These are phyloP conservation scores for Poicephalus gulielmi DNA, from an alignment of 2,113 vertebrate species.

Conservation along the genomic window DNA sequence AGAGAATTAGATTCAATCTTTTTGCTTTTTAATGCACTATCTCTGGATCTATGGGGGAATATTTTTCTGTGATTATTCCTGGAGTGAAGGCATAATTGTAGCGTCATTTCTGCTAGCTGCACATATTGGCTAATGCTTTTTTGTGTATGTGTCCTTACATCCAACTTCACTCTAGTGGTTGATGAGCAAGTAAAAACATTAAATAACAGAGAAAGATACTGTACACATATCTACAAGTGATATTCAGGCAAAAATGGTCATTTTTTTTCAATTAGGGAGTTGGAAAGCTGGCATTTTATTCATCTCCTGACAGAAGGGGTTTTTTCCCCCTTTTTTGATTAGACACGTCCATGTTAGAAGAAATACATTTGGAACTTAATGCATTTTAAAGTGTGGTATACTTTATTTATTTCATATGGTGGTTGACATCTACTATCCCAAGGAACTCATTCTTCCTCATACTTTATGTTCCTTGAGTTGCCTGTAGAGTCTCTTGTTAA, in stretches of 20 bases:
- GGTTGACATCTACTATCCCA: background rate
- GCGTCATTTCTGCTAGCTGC: constrained; percentile 7
- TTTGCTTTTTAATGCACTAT: background rate
- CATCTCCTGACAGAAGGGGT: background rate
- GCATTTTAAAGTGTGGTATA: background rate
- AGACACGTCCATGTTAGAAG: background rate
- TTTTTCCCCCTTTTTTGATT: background rate
- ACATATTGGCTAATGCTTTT: background rate
- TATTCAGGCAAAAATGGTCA: background rate
- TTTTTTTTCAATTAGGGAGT: background rate
- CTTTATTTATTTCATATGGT: background rate
- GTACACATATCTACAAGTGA: background rate
- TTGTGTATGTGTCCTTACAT: background rate
- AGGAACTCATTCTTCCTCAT: background rate
- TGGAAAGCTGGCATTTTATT: background rate
- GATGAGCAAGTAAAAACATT: background rate
- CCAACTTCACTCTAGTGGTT: background rate
- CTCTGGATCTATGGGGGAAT: background rate
- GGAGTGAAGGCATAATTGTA: background rate
- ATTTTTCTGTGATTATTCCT: background rate
- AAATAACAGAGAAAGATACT: background rate
- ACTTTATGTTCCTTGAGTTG: background rate
- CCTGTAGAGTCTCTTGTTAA: background rate
- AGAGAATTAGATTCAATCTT: background rate
- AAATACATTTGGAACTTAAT: background rate